These are phyloP conservation scores for Acronicta alni DNA, from an alignment of 2,888 invertebrate species.

Conservation along the genomic window DNA sequence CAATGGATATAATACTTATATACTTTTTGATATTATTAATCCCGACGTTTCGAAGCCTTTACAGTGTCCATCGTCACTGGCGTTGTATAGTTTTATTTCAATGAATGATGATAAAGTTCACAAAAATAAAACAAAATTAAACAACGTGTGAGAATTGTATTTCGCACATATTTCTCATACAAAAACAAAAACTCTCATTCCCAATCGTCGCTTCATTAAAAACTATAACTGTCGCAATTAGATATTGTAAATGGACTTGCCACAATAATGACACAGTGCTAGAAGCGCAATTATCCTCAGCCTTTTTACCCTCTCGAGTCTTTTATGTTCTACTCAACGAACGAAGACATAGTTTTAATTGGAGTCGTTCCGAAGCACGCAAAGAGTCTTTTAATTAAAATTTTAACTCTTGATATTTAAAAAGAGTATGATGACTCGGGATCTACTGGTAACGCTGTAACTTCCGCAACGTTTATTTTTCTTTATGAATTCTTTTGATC, in stretches of 20 bases:
- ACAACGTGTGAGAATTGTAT: no score
- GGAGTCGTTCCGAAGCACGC: constrained; percentile 81
- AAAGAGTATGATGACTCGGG: constrained; percentile 70
- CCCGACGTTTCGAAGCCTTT: no score
- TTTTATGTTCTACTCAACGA: constrained; percentile 75
- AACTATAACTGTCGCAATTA: constrained; percentile 36
- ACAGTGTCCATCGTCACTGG: no score
- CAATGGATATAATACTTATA: no score
- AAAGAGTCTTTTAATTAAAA: constrained; percentile 85
- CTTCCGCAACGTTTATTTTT: constrained; percentile 53
- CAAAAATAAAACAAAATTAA: no score
- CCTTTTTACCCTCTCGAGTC: constrained; percentile 76
- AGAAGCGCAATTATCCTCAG: constrained; percentile 75
- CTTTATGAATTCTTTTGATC: constrained; percentile 40
- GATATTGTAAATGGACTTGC: constrained; percentile 70
- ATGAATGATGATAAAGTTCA: no score
- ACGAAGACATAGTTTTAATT: constrained; percentile 87
- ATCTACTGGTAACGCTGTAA: constrained; percentile 67
- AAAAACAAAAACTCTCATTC: not conserved
- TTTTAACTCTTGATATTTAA: constrained; percentile 80
- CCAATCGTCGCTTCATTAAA: constrained; percentile 14
- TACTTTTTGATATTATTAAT: no score
- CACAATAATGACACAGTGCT: constrained; percentile 75
- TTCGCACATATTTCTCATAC: not conserved
- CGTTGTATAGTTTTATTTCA: no score